These are phyloP conservation scores for Syrrhaptes paradoxus DNA, from an alignment of 2,113 vertebrate species.

Conservation along the genomic window DNA sequence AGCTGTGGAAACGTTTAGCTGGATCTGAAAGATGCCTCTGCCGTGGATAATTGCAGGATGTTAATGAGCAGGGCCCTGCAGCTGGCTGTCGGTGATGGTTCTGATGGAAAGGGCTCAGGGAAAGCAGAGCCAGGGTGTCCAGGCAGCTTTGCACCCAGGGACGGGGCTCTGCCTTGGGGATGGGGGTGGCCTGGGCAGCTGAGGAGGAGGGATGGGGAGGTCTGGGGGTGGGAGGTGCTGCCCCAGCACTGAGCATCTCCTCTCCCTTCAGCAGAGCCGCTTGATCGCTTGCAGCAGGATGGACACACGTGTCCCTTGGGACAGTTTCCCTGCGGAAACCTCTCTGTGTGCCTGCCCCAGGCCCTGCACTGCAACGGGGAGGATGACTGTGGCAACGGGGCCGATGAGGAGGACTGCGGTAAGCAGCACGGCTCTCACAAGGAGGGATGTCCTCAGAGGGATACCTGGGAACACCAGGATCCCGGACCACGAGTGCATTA, in stretches of 20 bases:
- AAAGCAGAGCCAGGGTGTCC: not conserved
- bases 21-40: not conserved
- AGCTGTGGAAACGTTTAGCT: not conserved
- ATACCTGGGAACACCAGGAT: accelerated
- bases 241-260: not conserved
- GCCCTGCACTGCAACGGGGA: constrained; percentile 72
- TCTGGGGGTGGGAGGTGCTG: not conserved
- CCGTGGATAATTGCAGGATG: not conserved
- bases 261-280: not conserved
- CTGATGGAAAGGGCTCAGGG: not conserved
- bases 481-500: accelerated
- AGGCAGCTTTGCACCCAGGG: accelerated
- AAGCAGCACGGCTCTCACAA: not conserved
- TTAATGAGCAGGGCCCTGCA: not conserved
- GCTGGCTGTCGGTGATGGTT: not conserved
- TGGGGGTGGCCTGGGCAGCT: not conserved
- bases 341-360: constrained; percentile 74
- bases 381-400: constrained; percentile 71
- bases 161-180: not conserved
- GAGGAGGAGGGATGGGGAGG: not conserved
- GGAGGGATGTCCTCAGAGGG: not conserved
- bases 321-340: constrained; percentile 75
- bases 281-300: not conserved
- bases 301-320: constrained; percentile 67
- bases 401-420: constrained; percentile 78